Evolutionary conservation across 37 sponge, comb jelly and placozoan species (phyloP), one percentile per base, ranked within the genome.

Genomic region (Chondrilla cf. caribensis): DNA sequence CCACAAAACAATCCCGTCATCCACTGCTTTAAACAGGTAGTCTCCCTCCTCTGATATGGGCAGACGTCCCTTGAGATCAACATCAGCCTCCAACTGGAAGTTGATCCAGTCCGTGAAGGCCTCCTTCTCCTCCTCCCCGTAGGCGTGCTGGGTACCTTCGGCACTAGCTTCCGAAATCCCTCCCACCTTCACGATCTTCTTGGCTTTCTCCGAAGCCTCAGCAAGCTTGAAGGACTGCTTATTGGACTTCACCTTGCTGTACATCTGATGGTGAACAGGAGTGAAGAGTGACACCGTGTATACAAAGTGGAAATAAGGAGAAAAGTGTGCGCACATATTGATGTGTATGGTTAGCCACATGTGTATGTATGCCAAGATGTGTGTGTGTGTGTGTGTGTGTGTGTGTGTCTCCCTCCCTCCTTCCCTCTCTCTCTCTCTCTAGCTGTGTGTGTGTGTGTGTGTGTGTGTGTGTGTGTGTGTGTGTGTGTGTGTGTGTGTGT

Each of bases 41-140:
- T 89, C 86, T 29, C 88, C 92, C 0, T 91, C 92, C 66, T 86
- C 92, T 11, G 70, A 22, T 22, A 97, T 90, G 35, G 97, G 97
- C 4, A 97, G 81, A 0, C 41, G 18, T 25, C 35, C 68, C 42
- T 39, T 35, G 54, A 97, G 71, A 54, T 94, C 90, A 0, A 83
- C 25, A 64, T 97, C 97, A 25, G 88, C 87, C 58, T 81, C 89
- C 67, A 97, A 80, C 83, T 87, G 87, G 70, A 80, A 94, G 88
- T 97, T 97, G 78, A 97, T 97, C 97, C 97, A 97, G 86, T 97
- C 97, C 0, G 86, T 87, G 72, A 97, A 97, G 15, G 97, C 95
- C 7, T 92, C 76, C 81, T 92, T 91, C 81, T 97, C 97, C 70
- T 97, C 97, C 58, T 97, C 97, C 15, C 90, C 78, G 90, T 89